Evolutionary conservation across 2,888 invertebrate species (phyloP).

Genomic region (Apotomis turbidana): DNA sequence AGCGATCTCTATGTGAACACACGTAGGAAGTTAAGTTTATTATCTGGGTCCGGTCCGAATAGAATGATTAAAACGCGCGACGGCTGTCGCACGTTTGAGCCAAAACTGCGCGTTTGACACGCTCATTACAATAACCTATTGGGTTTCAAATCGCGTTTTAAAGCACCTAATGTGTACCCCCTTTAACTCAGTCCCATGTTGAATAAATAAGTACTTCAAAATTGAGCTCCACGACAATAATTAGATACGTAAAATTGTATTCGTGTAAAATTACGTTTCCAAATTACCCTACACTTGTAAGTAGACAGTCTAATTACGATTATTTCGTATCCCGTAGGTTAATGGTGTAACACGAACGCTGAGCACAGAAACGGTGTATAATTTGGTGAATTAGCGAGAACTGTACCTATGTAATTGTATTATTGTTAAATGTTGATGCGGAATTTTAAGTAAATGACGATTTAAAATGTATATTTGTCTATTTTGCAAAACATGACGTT

Average conservation of each 20-base stretch:
- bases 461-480: conserved; percentile 82
- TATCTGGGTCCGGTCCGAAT: no score
- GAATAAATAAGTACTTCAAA: conserved; percentile 49
- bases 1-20: no score
- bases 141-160: no score
- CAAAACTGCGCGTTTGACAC: no score
- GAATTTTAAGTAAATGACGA: conserved; percentile 78
- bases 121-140: no score
- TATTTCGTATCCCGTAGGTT: conserved; percentile 36
- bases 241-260: conserved; percentile 62
- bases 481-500: conserved; percentile 84
- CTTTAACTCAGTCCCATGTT: not conserved
- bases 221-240: conserved; percentile 75
- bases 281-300: conserved; percentile 31
- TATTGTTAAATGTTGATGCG: conserved; percentile 81
- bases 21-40: no score
- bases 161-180: no score
- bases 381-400: conserved; percentile 43
- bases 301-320: conserved; percentile 29
- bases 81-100: no score
- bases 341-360: conserved; percentile 28
- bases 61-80: no score
- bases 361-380: conserved; percentile 23
- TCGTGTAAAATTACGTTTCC: conserved; percentile 48
- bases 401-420: conserved; percentile 72